phyloP scores from a whole-genome alignment of 2,888 invertebrate species.

The Hylaea fasciaria region DNA sequence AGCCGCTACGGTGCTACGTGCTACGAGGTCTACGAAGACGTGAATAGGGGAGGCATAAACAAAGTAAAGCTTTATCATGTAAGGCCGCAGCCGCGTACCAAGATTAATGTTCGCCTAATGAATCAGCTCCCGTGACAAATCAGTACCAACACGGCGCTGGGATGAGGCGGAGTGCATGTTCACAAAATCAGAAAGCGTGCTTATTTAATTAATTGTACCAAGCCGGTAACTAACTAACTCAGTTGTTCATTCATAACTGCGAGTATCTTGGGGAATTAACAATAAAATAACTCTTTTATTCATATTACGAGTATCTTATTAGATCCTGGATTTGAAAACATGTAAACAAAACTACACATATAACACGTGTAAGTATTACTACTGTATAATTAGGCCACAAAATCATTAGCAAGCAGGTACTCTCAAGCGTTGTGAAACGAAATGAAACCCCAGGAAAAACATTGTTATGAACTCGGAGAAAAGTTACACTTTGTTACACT shows the following conservation, averaged over 20 bases:
- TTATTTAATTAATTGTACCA: constrained; percentile 32
- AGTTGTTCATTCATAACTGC: constrained; percentile 4
- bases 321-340: too few species aligned
- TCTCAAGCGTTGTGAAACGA: too few species aligned
- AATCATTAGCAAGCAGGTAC: too few species aligned
- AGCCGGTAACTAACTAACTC: constrained; percentile 13
- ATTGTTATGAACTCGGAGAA: constrained; percentile 2
- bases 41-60: constrained; percentile 48
- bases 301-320: too few species aligned
- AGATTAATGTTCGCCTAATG: constrained; percentile 77
- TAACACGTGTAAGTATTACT: too few species aligned
- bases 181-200: constrained; percentile 29
- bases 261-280: constrained; percentile 1
- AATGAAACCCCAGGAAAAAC: too few species aligned
- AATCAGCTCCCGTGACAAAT: constrained; percentile 79
- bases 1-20: constrained; percentile 13
- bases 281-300: background rate
- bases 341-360: too few species aligned
- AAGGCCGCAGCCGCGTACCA: constrained; percentile 58
- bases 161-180: constrained; percentile 43
- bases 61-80: constrained; percentile 63
- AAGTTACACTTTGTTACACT: constrained; percentile 10
- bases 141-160: constrained; percentile 53
- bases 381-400: too few species aligned
- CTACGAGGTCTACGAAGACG: constrained; percentile 26